Evolutionary conservation across 2,888 invertebrate species (phyloP), one percentile per base, ranked within the genome.

Genomic region (Caenorhabditis sulstoni): DNA sequence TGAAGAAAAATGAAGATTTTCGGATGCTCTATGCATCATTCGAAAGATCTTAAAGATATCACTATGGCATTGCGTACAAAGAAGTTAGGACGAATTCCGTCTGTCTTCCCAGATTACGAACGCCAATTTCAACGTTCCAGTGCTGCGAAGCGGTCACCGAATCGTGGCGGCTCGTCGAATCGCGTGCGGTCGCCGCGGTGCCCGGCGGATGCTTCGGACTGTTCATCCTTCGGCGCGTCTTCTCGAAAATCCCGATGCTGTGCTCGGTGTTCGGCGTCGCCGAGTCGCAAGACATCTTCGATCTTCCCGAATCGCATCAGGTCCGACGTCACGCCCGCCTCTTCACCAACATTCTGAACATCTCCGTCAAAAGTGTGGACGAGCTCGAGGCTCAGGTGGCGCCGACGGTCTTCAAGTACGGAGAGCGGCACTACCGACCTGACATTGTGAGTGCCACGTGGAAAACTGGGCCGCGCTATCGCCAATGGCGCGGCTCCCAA

Each of bases 351-450:
- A 83, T 87, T 37, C 65, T 87, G n/a, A 82, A 87, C 68, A 71
- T 87, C 55, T 71, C 86, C 14, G 86, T 85, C 16, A 83, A 81
- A 62, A 87, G 84, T 75, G 81, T 86, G n/a, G 84, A 86, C 29
- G 84, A 87, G 41, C 67, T 87, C 47, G 87, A 87, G 62, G 74
- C 77, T 7, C 87, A 87, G 61, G 87, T 87, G 18, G 85, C 85
- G 3, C 84, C 84, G 37, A 83, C 84, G 0, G 73, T 87, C n/a
- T 87, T 87, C 82, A 85, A 86, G 35, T 86, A 87, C 62, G 87
- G 87, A 8, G 82, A 86, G 66, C 59, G 87, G 55, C 87, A 87
- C 59, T 87, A 85, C 49, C 16, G 67, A 45, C 71, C 71, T 0
- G 71, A 78, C 57, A 78, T 78, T 52, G 78, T 78, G 44, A 66